These are phyloP conservation scores for Drosophila melanocephala DNA, from an alignment of 2,888 invertebrate species.

Conservation along the genomic window DNA sequence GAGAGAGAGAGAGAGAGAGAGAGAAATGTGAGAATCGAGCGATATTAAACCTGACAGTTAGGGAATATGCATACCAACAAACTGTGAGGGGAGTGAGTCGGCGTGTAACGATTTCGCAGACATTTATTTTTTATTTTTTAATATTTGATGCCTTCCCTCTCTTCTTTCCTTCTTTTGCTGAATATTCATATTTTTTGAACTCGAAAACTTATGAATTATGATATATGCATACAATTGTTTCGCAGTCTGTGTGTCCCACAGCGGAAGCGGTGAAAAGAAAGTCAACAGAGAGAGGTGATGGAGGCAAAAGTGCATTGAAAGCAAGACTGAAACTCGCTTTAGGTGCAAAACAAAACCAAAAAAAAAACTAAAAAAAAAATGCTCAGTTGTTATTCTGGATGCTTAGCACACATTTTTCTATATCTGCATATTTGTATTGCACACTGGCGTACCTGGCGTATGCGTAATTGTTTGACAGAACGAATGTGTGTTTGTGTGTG, in stretches of 20 bases:
- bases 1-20: not conserved
- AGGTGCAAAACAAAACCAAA: constrained; percentile 22
- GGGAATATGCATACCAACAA: constrained; percentile 34
- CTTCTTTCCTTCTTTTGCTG: constrained; percentile 54
- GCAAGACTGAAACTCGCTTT: constrained; percentile 34
- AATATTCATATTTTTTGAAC: constrained; percentile 77
- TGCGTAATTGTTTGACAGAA: constrained; percentile 43
- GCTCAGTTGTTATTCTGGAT: constrained; percentile 40
- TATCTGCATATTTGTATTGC: constrained; percentile 12
- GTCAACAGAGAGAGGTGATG: constrained; percentile 3
- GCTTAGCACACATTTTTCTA: constrained; percentile 43
- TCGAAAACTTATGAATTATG: constrained; percentile 80
- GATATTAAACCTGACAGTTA: constrained; percentile 38
- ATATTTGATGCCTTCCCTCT: constrained; percentile 2
- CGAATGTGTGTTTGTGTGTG: not conserved
- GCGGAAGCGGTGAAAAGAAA: constrained; percentile 20
- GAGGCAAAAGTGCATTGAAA: constrained; percentile 7
- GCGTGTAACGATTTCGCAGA: constrained; percentile 17
- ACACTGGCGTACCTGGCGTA: constrained; percentile 40
- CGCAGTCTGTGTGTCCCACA: constrained; percentile 40
- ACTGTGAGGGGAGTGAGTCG: not conserved
- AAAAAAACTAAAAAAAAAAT: constrained; percentile 18
- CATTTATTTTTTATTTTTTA: constrained; percentile 9
- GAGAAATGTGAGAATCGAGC: constrained; percentile 27
- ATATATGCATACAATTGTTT: constrained; percentile 80